Percentiles rank a stretch among this genome's conserved stretches.
phyloP scores from a whole-genome alignment of 2,888 invertebrate species.

The Schizotus pectinicornis region DNA sequence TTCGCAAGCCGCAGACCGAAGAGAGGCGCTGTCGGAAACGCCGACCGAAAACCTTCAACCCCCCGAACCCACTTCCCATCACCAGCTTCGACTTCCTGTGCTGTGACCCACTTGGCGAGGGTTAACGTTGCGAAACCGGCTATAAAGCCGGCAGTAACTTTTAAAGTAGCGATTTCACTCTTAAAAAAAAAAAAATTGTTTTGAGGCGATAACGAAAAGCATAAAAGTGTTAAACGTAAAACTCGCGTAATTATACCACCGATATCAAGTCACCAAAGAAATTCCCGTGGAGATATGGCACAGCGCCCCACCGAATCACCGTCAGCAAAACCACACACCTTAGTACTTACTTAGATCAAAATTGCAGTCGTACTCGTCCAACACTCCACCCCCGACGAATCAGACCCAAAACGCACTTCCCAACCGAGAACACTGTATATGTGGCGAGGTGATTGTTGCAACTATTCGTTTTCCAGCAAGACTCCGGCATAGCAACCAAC shows the following conservation, averaged over 20 bases:
- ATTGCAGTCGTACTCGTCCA: background rate
- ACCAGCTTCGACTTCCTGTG: no score
- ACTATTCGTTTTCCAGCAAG: constrained; percentile 32
- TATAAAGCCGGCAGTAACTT: constrained; percentile 22
- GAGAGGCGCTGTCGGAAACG: no score
- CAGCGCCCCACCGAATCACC: no score
- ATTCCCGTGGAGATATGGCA: no score
- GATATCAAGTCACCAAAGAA: no score
- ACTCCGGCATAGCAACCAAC: constrained; percentile 49
- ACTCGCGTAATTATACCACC: constrained; percentile 19
- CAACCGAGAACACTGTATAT: constrained; percentile 22
- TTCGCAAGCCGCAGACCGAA: no score
- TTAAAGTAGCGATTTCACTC: constrained; percentile 23
- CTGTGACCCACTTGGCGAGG: no score
- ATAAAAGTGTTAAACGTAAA: constrained; percentile 32
- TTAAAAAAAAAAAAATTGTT: constrained; percentile 28
- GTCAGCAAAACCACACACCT: no score
- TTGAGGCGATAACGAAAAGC: constrained; percentile 30
- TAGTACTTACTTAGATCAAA: background rate
- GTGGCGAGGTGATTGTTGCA: constrained; percentile 27
- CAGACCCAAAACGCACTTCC: constrained; percentile 26
- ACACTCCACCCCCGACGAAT: constrained; percentile 5
- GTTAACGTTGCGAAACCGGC: constrained; percentile 5
- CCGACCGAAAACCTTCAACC: no score
- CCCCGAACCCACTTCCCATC: no score